Evolutionary conservation across 2,797 vertebrate species (phyloP).

Genomic region (Acrossocheilus wenchowensis): DNA sequence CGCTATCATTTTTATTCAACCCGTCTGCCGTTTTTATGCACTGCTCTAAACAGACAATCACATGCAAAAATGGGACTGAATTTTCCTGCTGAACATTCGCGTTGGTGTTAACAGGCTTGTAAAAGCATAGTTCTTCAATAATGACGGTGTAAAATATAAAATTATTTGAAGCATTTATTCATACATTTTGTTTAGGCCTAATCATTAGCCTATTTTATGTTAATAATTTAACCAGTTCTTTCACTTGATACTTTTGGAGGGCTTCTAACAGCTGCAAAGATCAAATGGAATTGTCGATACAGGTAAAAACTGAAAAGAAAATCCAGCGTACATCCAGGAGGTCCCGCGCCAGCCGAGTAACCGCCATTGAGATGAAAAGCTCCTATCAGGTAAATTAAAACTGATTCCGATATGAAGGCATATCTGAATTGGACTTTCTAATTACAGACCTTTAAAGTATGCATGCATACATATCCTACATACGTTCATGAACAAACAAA

Average conservation of each 20-base stretch:
- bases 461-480: background rate
- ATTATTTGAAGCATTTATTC: background rate
- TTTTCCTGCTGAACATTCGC: background rate
- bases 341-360: background rate
- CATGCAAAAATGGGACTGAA: background rate
- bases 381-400: background rate
- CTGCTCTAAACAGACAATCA: background rate
- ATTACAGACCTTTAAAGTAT: background rate
- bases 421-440: background rate
- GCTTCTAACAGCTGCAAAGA: background rate
- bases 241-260: background rate
- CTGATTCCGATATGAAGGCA: background rate
- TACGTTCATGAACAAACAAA: background rate
- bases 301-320: background rate
- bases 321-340: background rate
- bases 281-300: background rate
- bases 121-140: background rate
- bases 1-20: background rate
- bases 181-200: background rate
- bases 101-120: too few species aligned
- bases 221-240: background rate
- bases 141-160: background rate
- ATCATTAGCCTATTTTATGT: background rate
- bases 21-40: background rate
- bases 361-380: background rate